These are phyloP conservation scores for Ceratina australensis DNA, from an alignment of 1,140 invertebrate species.

Conservation along the genomic window DNA sequence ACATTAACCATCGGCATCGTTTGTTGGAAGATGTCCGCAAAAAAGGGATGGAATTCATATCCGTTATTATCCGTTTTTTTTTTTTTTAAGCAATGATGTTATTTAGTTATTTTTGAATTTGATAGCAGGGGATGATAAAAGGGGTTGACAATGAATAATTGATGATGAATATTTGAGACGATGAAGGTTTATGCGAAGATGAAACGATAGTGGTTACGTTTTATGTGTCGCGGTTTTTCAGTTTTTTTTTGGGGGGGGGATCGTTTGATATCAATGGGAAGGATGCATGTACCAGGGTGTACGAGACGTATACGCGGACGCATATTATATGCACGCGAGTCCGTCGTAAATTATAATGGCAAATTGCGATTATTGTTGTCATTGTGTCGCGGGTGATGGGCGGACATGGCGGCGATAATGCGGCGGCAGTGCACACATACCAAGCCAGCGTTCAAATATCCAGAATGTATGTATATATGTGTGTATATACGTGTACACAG, in stretches of 20 bases:
- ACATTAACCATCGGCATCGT: constrained; percentile 52
- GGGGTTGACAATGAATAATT: too few species aligned
- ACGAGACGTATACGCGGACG: constrained; percentile 6
- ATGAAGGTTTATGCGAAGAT: background rate
- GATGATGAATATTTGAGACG: too few species aligned
- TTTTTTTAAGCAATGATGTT: constrained; percentile 23
- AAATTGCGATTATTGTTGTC: constrained; percentile 43
- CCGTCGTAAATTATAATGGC: constrained; percentile 5
- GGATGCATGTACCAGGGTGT: constrained; percentile 71
- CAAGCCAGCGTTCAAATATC: constrained; percentile 71
- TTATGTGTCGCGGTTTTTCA: constrained; percentile 22
- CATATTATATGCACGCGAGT: constrained; percentile 20
- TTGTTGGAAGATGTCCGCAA: constrained; percentile 48
- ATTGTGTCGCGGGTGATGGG: constrained; percentile 57
- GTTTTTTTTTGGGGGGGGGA: too few species aligned
- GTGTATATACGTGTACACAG: constrained; percentile 4
- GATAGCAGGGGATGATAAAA: too few species aligned
- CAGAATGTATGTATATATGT: constrained; percentile 53
- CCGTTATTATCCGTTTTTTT: constrained; percentile 38
- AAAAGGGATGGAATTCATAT: background rate
- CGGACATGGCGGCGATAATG: constrained; percentile 70
- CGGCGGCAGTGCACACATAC: constrained; percentile 72
- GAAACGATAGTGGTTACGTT: background rate
- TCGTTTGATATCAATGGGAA: constrained; percentile 50
- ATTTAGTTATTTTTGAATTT: constrained; percentile 30